Base-by-base conservation (phyloP, 1,140 invertebrate species). In the Oryctes rhinoceros region DNA sequence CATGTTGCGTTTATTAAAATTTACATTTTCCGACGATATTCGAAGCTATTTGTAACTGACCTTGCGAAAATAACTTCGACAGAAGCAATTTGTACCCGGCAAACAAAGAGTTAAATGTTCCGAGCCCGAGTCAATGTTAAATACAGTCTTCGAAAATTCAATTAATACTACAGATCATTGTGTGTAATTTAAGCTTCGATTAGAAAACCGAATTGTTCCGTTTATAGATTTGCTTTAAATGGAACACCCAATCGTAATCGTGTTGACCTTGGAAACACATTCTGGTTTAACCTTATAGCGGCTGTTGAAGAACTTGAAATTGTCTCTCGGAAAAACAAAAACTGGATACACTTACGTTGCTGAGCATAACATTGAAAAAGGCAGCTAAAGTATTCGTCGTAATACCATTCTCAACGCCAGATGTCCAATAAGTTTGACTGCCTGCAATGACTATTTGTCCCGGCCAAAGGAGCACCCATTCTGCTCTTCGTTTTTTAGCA, bases 391-490 rank as follows among this genome's bases (percentile, higher is more conserved):
- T 86, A n/a, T 88, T 85, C 0, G 86, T 86, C 0, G 24, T 49
- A 3, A 93, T 91, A 0, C 89, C 91, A 0, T 89, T 79, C 84
- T 93, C 92, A 0, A 93, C 91, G 3, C 90, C 89, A 0, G 90
- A 89, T 0, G 92, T 92, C 92, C 92, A 93, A 49, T 89, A 90
- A 0, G 90, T 90, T 84, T 93, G 92, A 62, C 90, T 90, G 15
- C 90, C 90, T 3, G 91, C 92, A n/a, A 94, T 94, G 1, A 94
- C 92, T 1, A 95, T 90, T 84, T 95, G 94, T 1, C 94, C 94
- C 0, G 94, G 94, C 94, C 94, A 95, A 20, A 89, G 87, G 37
- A 94, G 87, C 9, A 95, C 93, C 94, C 94, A 95, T 49, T 91
- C 85, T 3, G 89, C 90, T 13, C 93, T 89, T 0, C 87, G 88